A percentile compares a stretch with the other conserved stretches of the same genome.
Conservation (phyloP, 1,140 invertebrate genomes). For the Acromyrmex heyeri region DNA sequence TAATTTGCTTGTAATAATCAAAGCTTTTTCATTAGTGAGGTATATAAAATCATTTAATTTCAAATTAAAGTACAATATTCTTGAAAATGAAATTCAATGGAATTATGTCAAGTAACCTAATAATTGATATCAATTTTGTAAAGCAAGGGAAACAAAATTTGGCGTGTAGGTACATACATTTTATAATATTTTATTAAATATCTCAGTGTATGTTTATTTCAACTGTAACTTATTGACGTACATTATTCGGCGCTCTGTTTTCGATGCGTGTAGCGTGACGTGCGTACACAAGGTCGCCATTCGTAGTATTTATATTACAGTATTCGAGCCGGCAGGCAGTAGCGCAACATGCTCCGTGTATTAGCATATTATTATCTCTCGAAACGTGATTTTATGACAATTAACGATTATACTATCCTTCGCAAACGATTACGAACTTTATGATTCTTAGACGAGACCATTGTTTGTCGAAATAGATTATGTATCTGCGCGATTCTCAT, state of each 20-base stretch:
- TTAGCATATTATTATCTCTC: not conserved
- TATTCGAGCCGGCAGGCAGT: not conserved
- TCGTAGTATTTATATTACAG: not conserved
- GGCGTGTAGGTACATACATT: not conserved
- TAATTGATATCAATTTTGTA: not conserved
- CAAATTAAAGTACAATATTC: not conserved
- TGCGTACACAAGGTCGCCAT: not conserved
- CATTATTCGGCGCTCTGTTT: not conserved
- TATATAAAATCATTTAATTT: not conserved
- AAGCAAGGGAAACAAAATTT: not conserved
- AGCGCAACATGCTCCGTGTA: not conserved
- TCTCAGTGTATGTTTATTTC: not conserved
- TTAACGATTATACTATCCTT: not conserved
- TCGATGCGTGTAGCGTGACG: not conserved
- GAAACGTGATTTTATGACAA: not conserved
- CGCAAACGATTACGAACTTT: not conserved
- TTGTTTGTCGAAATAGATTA: not conserved
- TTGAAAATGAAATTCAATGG: not conserved
- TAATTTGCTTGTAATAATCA: slow-evolving; percentile 3
- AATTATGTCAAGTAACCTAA: not conserved
- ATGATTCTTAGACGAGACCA: not conserved
- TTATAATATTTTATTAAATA: not conserved
- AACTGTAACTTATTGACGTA: not conserved
- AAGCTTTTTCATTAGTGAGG: not conserved
- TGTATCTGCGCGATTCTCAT: not conserved